phyloP scores from a whole-genome alignment of 2,113 vertebrate species.

The Globicephala melas region DNA sequence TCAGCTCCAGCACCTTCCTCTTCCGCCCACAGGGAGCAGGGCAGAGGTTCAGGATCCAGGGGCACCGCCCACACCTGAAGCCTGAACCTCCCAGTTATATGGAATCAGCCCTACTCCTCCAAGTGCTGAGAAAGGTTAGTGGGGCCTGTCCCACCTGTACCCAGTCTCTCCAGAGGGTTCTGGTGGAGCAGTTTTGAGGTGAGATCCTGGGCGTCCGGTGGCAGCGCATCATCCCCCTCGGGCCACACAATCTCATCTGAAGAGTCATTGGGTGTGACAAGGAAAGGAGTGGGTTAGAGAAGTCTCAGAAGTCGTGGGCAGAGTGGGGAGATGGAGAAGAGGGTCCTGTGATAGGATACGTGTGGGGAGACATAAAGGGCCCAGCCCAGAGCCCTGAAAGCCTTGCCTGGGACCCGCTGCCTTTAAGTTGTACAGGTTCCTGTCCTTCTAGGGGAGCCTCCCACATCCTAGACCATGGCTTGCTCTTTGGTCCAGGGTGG shows the following conservation, averaged over 20 bases:
- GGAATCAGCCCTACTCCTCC: background rate
- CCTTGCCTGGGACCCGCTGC: background rate
- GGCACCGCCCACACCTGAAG: background rate
- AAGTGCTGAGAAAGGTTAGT: background rate
- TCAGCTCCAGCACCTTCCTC: background rate
- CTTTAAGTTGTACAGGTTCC: background rate
- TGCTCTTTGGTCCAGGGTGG: background rate
- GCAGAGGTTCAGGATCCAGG: background rate
- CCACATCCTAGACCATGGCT: background rate
- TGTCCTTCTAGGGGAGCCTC: too few relatives aligned
- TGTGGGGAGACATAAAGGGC: background rate
- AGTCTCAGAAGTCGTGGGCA: background rate
- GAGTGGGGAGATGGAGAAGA: background rate
- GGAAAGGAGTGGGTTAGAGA: background rate
- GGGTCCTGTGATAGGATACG: background rate
- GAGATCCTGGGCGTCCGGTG: constrained; percentile 94
- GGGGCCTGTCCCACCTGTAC: constrained; percentile 87
- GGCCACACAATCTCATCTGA: constrained; percentile 98
- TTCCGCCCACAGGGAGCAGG: background rate
- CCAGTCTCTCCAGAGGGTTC: constrained; percentile 95
- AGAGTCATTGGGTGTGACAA: constrained; percentile 61
- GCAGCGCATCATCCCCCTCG: constrained; percentile 95
- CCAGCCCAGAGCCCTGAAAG: background rate
- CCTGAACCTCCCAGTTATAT: background rate
- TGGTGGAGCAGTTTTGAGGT: constrained; percentile 94